Evolutionary conservation across 2,113 vertebrate genomes (phyloP).

Genomic region (Prietella phreatophila): DNA sequence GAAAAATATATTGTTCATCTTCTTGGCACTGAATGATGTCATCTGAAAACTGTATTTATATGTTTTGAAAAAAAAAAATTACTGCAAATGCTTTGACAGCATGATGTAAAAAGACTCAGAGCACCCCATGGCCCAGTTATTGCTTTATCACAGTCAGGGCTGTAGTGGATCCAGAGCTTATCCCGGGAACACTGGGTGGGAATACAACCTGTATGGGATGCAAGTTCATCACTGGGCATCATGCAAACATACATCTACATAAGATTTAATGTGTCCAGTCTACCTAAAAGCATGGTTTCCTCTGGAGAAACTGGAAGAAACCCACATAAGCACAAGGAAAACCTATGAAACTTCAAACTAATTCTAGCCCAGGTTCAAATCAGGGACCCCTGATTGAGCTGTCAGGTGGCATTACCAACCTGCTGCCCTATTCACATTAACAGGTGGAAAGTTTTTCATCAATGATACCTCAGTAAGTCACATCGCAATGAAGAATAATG

Average conservation of each 20-base stretch:
- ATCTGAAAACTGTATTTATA: background rate
- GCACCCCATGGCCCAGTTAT: background rate
- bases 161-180: background rate
- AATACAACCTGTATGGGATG: background rate
- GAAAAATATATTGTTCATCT: constrained; percentile 3
- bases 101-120: no score
- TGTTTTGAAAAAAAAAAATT: background rate
- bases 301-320: background rate
- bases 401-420: background rate
- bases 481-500: constrained; percentile 3
- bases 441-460: background rate
- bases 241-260: background rate
- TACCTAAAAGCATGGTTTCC: no score
- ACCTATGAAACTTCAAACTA: background rate
- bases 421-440: background rate
- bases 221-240: background rate
- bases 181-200: background rate
- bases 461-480: background rate
- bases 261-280: background rate
- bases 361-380: no score
- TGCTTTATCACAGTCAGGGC: background rate
- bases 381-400: background rate
- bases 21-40: constrained; percentile 13
- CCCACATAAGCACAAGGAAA: no score
- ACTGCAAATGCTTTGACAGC: background rate